These are phyloP conservation scores for Unio pictorum DNA, from an alignment of 2,888 invertebrate species.

Conservation along the genomic window DNA sequence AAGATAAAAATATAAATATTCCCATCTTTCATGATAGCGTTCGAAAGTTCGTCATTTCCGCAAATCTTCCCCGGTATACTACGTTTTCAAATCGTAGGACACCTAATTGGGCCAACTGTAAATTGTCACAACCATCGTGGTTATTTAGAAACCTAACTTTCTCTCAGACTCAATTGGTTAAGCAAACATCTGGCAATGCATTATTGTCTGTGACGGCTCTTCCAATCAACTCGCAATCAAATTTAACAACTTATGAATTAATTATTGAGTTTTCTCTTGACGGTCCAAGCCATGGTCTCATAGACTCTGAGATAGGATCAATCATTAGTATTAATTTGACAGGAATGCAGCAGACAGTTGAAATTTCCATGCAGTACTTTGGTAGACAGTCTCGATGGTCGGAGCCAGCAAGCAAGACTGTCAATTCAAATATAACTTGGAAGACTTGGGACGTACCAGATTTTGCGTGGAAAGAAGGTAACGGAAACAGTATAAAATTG, in stretches of 20 bases:
- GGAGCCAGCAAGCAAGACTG: slow-evolving; percentile 8
- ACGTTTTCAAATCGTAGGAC: slow-evolving; percentile 39
- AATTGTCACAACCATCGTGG: slow-evolving; percentile 30
- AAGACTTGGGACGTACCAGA: slow-evolving; percentile 18
- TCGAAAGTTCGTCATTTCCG: slow-evolving; percentile 36
- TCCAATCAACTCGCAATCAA: not conserved
- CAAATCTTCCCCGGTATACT: slow-evolving; percentile 42
- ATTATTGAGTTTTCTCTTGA: slow-evolving; percentile 25
- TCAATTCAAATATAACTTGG: slow-evolving; percentile 16
- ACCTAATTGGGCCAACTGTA: slow-evolving; percentile 31
- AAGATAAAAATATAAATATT: slow-evolving; percentile 53
- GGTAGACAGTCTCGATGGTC: slow-evolving; percentile 19
- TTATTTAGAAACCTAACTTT: slow-evolving; percentile 18
- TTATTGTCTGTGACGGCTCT: not conserved
- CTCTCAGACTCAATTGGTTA: not conserved
- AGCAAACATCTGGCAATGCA: not conserved
- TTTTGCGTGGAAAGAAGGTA: slow-evolving; percentile 36
- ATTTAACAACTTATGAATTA: slow-evolving; percentile 2
- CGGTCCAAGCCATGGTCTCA: slow-evolving; percentile 33
- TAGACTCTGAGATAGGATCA: slow-evolving; percentile 47
- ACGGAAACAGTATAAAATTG: slow-evolving; percentile 30
- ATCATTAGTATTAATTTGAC: slow-evolving; percentile 8
- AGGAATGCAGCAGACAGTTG: slow-evolving; percentile 1
- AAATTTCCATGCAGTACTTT: slow-evolving; percentile 25
- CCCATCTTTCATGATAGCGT: slow-evolving; percentile 38